Conservation (phyloP, 2,888 invertebrate genomes). For the Cyrtodaria siliqua region DNA sequence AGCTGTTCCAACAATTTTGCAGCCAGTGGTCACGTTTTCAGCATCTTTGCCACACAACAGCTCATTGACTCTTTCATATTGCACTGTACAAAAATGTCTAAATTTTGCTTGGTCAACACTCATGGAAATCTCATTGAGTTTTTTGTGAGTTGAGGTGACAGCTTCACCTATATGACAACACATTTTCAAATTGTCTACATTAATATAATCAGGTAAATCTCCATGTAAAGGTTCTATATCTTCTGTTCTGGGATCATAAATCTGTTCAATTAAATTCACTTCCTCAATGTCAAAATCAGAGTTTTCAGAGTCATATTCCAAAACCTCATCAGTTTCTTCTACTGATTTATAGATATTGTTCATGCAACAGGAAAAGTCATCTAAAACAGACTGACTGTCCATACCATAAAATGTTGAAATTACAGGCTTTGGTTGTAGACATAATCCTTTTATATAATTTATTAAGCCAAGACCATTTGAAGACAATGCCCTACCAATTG, state of each 20-base stretch:
- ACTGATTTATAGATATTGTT: not conserved
- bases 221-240: no score
- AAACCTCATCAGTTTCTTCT: slow-evolving; percentile 21
- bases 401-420: slow-evolving; percentile 27
- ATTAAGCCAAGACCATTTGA: slow-evolving; percentile 13
- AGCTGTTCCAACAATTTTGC: no score
- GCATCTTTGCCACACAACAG: no score
- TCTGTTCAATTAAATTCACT: slow-evolving; percentile 5
- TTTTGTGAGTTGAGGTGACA: no score
- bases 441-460: slow-evolving; percentile 32
- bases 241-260: not conserved
- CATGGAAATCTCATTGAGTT: no score
- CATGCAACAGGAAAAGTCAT: slow-evolving; percentile 11
- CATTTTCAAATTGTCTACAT: slow-evolving; percentile 3
- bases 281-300: no score
- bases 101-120: no score
- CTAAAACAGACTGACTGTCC: not conserved
- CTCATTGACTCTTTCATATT: no score
- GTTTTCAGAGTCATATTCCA: slow-evolving; percentile 33
- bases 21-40: no score
- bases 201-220: slow-evolving; percentile 19
- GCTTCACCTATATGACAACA: not conserved
- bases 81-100: no score
- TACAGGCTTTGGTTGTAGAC: slow-evolving; percentile 20
- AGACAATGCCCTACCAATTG: slow-evolving; percentile 23